Base-by-base conservation (phyloP, 2,888 invertebrate genomes). In the Barypeithes pellucidus region DNA sequence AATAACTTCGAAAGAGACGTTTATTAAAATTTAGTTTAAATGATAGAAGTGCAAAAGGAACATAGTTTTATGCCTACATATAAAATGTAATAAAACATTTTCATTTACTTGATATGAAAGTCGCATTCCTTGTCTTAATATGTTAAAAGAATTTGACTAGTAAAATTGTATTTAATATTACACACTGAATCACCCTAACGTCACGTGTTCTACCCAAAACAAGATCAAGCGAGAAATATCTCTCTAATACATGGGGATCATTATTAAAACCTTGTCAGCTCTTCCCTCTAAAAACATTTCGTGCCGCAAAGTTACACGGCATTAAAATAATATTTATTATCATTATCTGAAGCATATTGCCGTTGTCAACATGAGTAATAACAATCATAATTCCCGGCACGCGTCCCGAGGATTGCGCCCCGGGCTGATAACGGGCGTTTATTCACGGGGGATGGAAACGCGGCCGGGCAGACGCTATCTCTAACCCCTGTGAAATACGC, bases 381-480 rank as follows among this genome's bases (percentile, higher is more conserved):
- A 82, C 82, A 81, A 81, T 82, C 82, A 83, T 82, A 83, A 82
- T 82, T 82, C 82, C 79, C 79, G 78, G 80, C 82, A 82, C 82
- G 82, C 82, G 83, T 78, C 77, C 76, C 72, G 47, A 72, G 79
- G 80, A 80, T 77, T 74, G 77, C 69, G 76, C 71, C 61, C 68
- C 73, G 57, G 74, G 75, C 77, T 75, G 79, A 79, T 80, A 79
- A 79, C 79, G 75, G 76, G 45, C 72, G 78, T 77, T 79, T 69
- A 76, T 77, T 74, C 77, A 73, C 67, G 63, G 63, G 66, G 63
- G 63, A 67, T 45, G 66, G 59, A 67, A 69, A 62, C 45, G 65
- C 62, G 67, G 14, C 61, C 39, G 61, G 74, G 63, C 71, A 16
- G 24, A 45, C 47, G 63, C 67, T 57, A 67, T 61, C 66, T 52